Base-by-base conservation (phyloP, 2,113 vertebrate genomes). In the Falco punctatus region DNA sequence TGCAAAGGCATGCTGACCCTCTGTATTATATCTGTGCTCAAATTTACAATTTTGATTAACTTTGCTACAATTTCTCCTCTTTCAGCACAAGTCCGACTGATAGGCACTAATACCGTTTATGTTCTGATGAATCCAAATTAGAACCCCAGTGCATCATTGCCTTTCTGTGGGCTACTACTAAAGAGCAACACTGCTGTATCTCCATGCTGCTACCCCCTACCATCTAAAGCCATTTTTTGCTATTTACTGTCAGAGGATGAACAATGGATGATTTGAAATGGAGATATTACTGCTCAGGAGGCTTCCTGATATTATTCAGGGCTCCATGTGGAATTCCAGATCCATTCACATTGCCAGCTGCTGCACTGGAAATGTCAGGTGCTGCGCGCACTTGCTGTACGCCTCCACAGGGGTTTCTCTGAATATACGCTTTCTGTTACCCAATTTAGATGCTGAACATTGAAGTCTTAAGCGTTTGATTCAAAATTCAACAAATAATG, bases 331-430 rank as follows among this genome's bases (percentile, higher is more conserved):
- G 61, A 74, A 93, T 75, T 15, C 32, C 74, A 64, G 66, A 28
- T 65, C 20, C 66, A 5, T 67, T 59, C 30, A 12, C 61, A 38
- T 77, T 2, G 2, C 38, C 40, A 18, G 5, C 24, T 3, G 4
- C 20, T 6, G 44, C 71, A 18, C 66, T 92, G 71, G 44, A 80
- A 75, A 55, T 35, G 78, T 44, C 81, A 75, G 78, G 74, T 64
- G 38, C 70, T 4, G 8, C 5, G 3, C 1, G 2, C 14, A 1
- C 20, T 77, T 19, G 52, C 81, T 72, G 18, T 13, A 4, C 17
- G 15, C 32, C 66, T 75, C 78, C 85, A 26, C 52, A 3, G 90
- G 65, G 55, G 6, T 30, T 86, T 78, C 61, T 64, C 75, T 24
- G 8, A 62, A 51, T n/a, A 35, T 42, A 26, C 1, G 0, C 38